Base-by-base conservation (phyloP, 2,888 invertebrate species). In the Colletes collaris region DNA sequence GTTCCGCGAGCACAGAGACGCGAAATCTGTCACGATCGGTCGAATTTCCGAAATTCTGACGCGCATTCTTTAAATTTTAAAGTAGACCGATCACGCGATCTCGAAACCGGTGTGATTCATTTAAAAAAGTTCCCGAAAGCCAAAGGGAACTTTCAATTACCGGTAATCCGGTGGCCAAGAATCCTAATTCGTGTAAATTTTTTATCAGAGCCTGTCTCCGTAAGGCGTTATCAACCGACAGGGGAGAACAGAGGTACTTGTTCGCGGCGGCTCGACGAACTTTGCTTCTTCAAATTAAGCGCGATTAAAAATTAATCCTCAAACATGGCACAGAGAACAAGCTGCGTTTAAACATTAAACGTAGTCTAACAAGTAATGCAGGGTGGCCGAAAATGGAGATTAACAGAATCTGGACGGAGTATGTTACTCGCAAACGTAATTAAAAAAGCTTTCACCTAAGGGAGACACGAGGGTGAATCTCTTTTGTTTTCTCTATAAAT, bases 81-180 rank as follows among this genome's bases (percentile, higher is more conserved):
- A 27, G 27, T 40, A 40, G 40, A 49, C 49, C 27, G 27, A 10
- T 4, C 11, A 7, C 8, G 19, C 52, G 10, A 52, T n/a, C 66
- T 11, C n/a, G 44, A 40, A 76, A 79, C 65, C 79, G 69, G 62
- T 76, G 56, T 70, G 64, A 82, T 84, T 82, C 79, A 84, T 79
- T 67, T 77, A 64, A 66, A 72, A 82, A 70, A 69, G 71, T 55
- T 60, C 69, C 37, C 53, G 62, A 67, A 73, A 46, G 27, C 2
- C 69, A 58, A 74, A 74, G 60, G 63, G 82, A 77, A 64, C 70
- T 70, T 79, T 82, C 77, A 82, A 76, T 84, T 82, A 82, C 73
- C 58, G 44, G 7, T 53, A 76, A 82, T 72, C 62, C 63, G 74
- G 50, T 70, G 63, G 76, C 40, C 62, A 84, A 72, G 69, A 69